These are phyloP conservation scores for Chiloscyllium plagiosum DNA, from an alignment of 2,113 vertebrate genomes.

Conservation along the genomic window DNA sequence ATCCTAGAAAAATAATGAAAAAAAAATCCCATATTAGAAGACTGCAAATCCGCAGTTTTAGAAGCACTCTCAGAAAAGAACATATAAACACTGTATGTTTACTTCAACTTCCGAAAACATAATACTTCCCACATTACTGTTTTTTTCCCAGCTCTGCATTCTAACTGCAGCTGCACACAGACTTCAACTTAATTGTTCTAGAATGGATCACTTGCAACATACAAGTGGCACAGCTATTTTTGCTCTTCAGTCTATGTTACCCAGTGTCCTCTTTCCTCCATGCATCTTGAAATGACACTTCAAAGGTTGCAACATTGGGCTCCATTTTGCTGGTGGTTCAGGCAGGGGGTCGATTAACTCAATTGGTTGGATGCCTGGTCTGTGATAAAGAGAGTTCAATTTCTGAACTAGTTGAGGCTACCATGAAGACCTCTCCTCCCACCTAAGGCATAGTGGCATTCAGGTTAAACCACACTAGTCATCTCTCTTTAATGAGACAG, in stretches of 20 bases:
- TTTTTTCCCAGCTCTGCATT: not conserved
- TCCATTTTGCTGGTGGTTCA: too few species aligned
- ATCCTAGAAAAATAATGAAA: slow-evolving; percentile 59
- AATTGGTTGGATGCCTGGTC: not conserved
- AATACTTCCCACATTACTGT: not conserved
- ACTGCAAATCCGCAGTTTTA: not conserved
- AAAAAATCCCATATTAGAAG: not conserved
- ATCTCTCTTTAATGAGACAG: too few species aligned
- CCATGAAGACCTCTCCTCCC: too few species aligned
- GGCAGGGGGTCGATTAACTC: too few species aligned
- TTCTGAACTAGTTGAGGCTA: too few species aligned
- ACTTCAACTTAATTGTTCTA: not conserved
- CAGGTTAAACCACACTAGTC: too few species aligned
- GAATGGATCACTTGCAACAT: not conserved
- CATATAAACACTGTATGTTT: not conserved
- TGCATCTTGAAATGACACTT: not conserved
- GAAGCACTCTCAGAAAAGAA: not conserved
- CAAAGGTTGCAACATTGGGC: not conserved
- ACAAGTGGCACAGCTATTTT: not conserved
- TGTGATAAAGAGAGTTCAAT: too few species aligned
- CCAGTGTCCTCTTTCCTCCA: not conserved
- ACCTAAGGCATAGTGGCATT: too few species aligned
- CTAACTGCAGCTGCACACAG: not conserved
- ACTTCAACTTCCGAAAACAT: not conserved
- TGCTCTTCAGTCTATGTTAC: not conserved